Percentiles rank a stretch among this genome's conserved stretches.
These are phyloP conservation scores for Papio anubis DNA, from an alignment of 2,113 vertebrate genomes.

Conservation along the genomic window DNA sequence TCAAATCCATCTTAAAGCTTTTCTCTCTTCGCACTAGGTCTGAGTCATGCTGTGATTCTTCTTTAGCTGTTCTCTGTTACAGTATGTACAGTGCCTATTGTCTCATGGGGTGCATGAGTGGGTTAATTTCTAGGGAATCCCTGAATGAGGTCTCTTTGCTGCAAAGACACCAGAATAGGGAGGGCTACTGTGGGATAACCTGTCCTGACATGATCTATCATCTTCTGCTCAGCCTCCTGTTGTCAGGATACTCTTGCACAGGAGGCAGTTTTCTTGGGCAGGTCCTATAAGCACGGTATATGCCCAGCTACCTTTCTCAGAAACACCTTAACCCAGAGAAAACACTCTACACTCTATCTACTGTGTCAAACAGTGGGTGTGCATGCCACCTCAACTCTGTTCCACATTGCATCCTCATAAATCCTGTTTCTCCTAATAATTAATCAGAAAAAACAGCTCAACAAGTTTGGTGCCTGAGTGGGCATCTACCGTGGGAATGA, in stretches of 20 bases:
- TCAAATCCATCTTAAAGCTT: background rate
- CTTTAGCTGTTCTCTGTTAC: background rate
- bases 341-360: background rate
- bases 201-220: background rate
- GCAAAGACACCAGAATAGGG: background rate
- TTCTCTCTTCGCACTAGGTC: background rate
- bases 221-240: background rate
- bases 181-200: background rate
- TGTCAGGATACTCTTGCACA: background rate
- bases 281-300: background rate
- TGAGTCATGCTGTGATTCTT: background rate
- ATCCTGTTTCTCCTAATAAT: background rate
- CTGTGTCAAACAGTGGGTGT: background rate
- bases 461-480: background rate
- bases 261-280: background rate
- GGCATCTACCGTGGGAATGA: background rate
- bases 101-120: background rate
- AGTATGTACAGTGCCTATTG: background rate
- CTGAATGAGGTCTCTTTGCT: background rate
- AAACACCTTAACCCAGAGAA: background rate
- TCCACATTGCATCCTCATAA: background rate
- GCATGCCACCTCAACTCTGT: accelerated
- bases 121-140: background rate
- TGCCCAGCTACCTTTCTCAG: background rate
- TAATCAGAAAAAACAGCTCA: background rate